A percentile compares a stretch with the other conserved stretches of the same genome.
Conservation (phyloP, 2,888 invertebrate species). For the Gibbula magus region DNA sequence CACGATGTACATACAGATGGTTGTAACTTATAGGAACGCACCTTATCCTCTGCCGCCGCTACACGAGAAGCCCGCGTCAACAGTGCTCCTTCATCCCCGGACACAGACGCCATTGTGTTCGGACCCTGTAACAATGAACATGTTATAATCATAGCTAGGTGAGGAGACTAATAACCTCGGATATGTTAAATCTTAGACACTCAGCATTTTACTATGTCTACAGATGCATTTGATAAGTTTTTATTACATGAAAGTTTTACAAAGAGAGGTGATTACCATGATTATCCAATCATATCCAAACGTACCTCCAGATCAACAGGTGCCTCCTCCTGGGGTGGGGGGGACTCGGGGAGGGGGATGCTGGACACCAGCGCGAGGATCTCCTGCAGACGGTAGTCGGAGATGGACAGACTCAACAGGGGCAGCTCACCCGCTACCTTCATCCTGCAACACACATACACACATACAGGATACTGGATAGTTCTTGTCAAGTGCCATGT, state of each 20-base stretch:
- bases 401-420: constrained; percentile 76
- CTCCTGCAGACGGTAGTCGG: constrained; percentile 77
- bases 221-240: too few species aligned
- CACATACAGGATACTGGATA: too few species aligned
- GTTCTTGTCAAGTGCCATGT: too few species aligned
- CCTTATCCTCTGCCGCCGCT: constrained; percentile 6
- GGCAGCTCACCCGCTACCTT: constrained; percentile 82
- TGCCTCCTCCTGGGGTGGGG: constrained; percentile 65
- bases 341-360: constrained; percentile 76
- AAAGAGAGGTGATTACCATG: too few species aligned
- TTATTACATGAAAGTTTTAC: too few species aligned
- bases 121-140: constrained; percentile 41
- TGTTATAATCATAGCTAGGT: neutral
- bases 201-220: too few species aligned
- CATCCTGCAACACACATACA: constrained; percentile 76
- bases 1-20: too few species aligned
- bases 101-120: constrained; percentile 23
- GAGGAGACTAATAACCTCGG: too few species aligned
- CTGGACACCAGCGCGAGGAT: constrained; percentile 76
- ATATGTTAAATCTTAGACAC: neutral
- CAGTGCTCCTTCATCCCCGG: constrained; percentile 27
- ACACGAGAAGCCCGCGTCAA: neutral
- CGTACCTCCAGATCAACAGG: constrained; percentile 44
- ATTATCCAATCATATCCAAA: too few species aligned
- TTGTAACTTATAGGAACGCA: neutral